Percentiles rank a stretch among this genome's conserved stretches.
Conservation (phyloP, 2,113 vertebrate genomes). For the Caranx melampygus region DNA sequence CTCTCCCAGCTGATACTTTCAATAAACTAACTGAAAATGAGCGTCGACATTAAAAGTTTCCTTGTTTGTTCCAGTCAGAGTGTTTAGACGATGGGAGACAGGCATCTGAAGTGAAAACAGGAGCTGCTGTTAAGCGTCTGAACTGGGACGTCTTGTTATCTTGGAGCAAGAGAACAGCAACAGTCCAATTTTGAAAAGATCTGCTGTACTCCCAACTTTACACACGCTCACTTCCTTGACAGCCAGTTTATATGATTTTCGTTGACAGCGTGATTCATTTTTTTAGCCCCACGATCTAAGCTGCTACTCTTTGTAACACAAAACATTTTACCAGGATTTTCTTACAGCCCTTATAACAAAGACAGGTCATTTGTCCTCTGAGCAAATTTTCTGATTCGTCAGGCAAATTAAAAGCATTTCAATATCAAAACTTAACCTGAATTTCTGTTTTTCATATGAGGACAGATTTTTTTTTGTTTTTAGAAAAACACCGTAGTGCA, state of each 20-base stretch:
- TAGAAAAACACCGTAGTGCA: background rate
- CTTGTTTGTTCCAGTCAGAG: no score
- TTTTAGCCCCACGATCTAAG: no score
- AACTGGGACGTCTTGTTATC: background rate
- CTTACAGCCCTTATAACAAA: background rate
- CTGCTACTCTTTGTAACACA: no score
- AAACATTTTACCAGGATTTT: background rate
- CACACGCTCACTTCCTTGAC: background rate
- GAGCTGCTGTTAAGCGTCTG: background rate
- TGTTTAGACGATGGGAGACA: no score
- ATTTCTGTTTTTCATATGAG: background rate
- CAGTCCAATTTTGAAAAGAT: background rate
- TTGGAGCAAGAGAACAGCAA: background rate
- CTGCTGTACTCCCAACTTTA: background rate
- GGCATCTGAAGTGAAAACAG: no score
- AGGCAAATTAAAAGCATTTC: background rate
- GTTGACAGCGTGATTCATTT: background rate
- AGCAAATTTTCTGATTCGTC: background rate
- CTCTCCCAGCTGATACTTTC: no score
- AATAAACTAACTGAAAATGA: no score
- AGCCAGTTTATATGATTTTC: background rate
- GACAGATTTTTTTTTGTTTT: background rate
- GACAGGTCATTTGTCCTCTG: no score
- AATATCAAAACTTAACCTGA: background rate
- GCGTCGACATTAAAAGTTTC: no score